A percentile compares a stretch with the other conserved stretches of the same genome.
Evolutionary conservation across 2,888 invertebrate species (phyloP).

Genomic region (Pammene fasciana): DNA sequence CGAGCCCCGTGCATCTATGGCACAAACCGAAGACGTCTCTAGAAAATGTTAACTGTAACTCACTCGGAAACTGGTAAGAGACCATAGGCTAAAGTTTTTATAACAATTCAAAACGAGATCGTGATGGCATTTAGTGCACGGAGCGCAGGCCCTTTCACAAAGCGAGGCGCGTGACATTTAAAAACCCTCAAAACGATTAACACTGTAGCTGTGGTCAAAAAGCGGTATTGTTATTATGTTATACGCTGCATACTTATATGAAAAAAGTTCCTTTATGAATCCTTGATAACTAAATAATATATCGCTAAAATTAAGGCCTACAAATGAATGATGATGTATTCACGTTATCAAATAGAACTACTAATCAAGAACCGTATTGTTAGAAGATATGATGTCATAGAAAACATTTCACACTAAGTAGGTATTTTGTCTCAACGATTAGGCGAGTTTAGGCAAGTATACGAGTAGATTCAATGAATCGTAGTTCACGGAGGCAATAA

Average conservation of each 20-base stretch:
- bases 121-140: slow-evolving; percentile 70
- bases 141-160: slow-evolving; percentile 67
- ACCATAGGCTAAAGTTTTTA: slow-evolving; percentile 54
- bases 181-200: slow-evolving; percentile 55
- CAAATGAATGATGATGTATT: not conserved
- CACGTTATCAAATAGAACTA: not conserved
- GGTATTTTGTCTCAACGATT: not conserved
- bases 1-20: slow-evolving; percentile 20
- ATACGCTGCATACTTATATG: not conserved
- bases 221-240: slow-evolving; percentile 37
- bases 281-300: not conserved
- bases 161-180: slow-evolving; percentile 67
- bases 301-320: not conserved
- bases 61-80: slow-evolving; percentile 42
- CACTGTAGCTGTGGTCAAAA: slow-evolving; percentile 42
- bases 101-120: slow-evolving; percentile 63
- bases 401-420: not conserved
- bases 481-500: slow-evolving; percentile 4
- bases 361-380: not conserved
- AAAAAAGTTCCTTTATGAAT: slow-evolving; percentile 7
- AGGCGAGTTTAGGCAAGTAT: not conserved
- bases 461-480: slow-evolving; percentile 20
- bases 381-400: not conserved
- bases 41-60: slow-evolving; percentile 40
- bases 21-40: slow-evolving; percentile 38